Conservation (phyloP, 2,888 invertebrate genomes). For the Palloptera scutellata region DNA sequence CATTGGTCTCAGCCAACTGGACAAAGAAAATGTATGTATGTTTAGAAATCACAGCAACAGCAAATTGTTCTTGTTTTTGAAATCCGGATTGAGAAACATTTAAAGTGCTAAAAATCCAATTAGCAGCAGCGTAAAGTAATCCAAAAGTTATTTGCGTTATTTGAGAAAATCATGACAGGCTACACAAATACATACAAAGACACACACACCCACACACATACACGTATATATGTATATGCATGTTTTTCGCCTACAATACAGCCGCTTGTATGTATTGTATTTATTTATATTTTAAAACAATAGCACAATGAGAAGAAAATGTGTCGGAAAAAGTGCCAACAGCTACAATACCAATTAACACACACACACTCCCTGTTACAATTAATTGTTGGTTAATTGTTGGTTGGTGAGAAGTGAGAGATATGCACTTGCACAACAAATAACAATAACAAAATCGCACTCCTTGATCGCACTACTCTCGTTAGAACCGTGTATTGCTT, state of each 20-base stretch:
- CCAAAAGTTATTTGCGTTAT: constrained; percentile 19
- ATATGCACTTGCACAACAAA: no score
- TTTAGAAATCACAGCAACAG: no score
- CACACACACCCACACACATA: not conserved
- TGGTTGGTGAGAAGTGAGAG: no score
- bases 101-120: constrained; percentile 30
- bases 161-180: constrained; percentile 5
- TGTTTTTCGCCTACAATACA: no score
- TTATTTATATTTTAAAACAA: constrained; percentile 1
- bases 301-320: not conserved
- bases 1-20: no score
- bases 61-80: not conserved
- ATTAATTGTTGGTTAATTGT: no score
- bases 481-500: no score
- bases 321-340: not conserved
- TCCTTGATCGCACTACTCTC: no score
- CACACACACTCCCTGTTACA: no score
- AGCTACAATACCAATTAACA: not conserved
- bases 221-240: no score
- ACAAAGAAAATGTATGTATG: no score
- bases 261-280: not conserved
- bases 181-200: not conserved
- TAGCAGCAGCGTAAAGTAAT: constrained; percentile 27
- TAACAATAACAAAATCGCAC: no score
- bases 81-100: constrained; percentile 20